Conservation (phyloP, 2,888 invertebrate genomes). For the Brenthis ino region DNA sequence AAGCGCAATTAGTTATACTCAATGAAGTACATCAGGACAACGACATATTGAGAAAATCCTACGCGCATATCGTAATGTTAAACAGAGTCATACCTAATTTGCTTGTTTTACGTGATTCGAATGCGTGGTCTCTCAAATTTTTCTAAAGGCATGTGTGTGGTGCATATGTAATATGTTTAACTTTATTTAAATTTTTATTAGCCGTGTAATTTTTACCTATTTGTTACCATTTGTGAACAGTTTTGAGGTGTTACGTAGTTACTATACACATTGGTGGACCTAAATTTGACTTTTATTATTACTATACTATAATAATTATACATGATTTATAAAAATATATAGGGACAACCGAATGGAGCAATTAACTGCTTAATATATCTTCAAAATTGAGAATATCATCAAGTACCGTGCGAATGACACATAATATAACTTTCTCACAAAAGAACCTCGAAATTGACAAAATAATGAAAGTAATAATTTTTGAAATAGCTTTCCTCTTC, state of each 20-base stretch:
- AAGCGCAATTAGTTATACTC: conserved; percentile 21
- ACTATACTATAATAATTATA: no score
- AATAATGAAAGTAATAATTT: conserved; percentile 15
- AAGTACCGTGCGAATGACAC: neutral
- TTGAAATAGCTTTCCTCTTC: conserved; percentile 17
- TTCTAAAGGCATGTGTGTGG: neutral
- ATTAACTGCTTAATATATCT: no score
- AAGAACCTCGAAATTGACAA: neutral
- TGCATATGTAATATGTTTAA: neutral
- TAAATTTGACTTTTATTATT: no score
- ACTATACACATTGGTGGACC: no score
- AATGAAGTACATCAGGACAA: conserved; percentile 17
- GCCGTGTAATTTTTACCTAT: no score
- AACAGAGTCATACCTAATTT: conserved; percentile 17
- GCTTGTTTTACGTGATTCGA: conserved; percentile 22
- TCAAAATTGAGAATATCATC: no score
- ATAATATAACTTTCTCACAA: neutral
- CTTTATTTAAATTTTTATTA: neutral
- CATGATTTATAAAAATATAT: no score
- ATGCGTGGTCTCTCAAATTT: conserved; percentile 3
- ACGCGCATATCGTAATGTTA: conserved; percentile 13
- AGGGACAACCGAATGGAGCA: no score
- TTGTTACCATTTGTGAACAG: no score
- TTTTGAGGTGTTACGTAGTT: no score
- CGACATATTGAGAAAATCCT: conserved; percentile 20